A percentile compares a stretch with the other conserved stretches of the same genome.
Evolutionary conservation across 1,140 invertebrate species (phyloP).

Genomic region (Rhopalosiphum padi): DNA sequence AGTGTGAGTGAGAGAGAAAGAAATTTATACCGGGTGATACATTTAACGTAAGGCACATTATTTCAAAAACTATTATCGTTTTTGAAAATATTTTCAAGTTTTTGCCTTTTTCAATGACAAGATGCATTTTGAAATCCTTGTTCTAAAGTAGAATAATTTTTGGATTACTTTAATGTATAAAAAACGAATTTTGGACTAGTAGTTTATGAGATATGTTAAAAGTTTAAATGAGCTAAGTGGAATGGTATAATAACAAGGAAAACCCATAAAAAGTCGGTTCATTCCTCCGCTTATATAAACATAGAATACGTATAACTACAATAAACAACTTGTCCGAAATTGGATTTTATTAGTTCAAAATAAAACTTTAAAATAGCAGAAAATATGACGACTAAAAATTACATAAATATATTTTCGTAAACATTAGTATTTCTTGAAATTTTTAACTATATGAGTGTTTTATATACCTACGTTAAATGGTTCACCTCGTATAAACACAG

Average conservation of each 20-base stretch:
- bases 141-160: background rate
- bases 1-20: background rate
- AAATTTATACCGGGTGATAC: background rate
- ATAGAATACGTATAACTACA: background rate
- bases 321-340: background rate
- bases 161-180: background rate
- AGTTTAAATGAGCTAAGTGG: too few species aligned
- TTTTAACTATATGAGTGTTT: background rate
- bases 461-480: background rate
- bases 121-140: too few species aligned
- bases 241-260: background rate
- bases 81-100: background rate
- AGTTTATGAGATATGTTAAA: too few species aligned
- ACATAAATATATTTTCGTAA: background rate
- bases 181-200: background rate
- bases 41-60: background rate
- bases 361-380: too few species aligned
- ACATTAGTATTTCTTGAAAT: background rate
- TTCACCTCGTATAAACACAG: background rate
- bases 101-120: background rate
- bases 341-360: background rate
- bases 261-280: too few species aligned
- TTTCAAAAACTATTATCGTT: background rate
- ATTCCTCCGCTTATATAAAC: background rate
- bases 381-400: background rate